phyloP scores from a whole-genome alignment of 2,888 invertebrate species.

The Stratiomys singularior region DNA sequence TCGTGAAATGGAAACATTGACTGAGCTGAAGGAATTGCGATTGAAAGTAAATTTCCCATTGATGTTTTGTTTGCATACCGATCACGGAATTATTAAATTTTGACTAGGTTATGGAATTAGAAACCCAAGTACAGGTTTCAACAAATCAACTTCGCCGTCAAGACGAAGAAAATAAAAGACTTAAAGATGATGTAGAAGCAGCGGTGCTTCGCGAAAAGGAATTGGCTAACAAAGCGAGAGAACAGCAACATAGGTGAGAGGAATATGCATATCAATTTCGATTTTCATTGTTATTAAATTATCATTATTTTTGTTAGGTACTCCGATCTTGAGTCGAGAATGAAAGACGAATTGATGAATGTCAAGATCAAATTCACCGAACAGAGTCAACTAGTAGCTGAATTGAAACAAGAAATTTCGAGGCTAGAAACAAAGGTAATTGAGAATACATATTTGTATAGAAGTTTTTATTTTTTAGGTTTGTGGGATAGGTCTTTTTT shows the following conservation, averaged over 20 bases:
- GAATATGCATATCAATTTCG: neutral
- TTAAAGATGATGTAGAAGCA: slow-evolving; percentile 82
- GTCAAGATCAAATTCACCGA: slow-evolving; percentile 94
- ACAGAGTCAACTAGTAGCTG: slow-evolving; percentile 92
- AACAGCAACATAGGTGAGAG: slow-evolving; percentile 80
- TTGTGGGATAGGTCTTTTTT: no score
- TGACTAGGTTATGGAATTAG: slow-evolving; percentile 88
- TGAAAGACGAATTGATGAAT: slow-evolving; percentile 92
- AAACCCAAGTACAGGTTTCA: slow-evolving; percentile 92
- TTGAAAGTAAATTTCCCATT: slow-evolving; percentile 74
- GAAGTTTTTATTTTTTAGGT: no score
- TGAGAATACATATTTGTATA: no score
- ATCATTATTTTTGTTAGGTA: slow-evolving; percentile 57
- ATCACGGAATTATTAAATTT: slow-evolving; percentile 8
- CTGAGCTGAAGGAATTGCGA: slow-evolving; percentile 93
- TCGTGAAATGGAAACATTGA: slow-evolving; percentile 91
- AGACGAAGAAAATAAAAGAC: slow-evolving; percentile 90
- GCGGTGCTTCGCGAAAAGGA: slow-evolving; percentile 80
- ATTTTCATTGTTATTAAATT: slow-evolving; percentile 13
- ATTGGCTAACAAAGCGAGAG: slow-evolving; percentile 79
- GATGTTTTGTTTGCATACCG: neutral
- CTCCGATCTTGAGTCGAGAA: slow-evolving; percentile 66
- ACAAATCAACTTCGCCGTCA: slow-evolving; percentile 89
- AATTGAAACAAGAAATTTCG: slow-evolving; percentile 92
- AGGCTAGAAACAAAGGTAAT: slow-evolving; percentile 90